Base-by-base conservation (phyloP, 2,113 vertebrate species). In the Zosterops pallidus region DNA sequence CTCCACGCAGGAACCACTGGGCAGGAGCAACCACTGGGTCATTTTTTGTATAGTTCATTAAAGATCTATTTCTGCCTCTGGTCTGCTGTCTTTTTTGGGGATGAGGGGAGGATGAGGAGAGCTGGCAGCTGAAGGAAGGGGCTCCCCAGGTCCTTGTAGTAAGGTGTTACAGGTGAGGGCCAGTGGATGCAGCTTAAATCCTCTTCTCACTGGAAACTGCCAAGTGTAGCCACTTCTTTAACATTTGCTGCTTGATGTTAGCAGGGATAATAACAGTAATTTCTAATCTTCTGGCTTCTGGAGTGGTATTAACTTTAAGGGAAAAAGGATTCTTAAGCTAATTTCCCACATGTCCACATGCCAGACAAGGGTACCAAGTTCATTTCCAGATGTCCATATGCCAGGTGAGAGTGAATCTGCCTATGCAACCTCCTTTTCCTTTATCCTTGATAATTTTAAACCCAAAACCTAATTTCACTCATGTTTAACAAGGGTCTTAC, bases 1-100 rank as follows among this genome's bases (percentile, higher is more conserved):
- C 20, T 5, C 31, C 0, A 0, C 2, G 13, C 63, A 69, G 56
- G 93, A 55, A 8, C 14, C 3, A 28, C 42, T 16, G 42, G 42
- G 14, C 67, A 69, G 52, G 63, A 68, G 77, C 91, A 53, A 7
- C 13, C 4, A 28, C 35, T 35, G 13, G 80, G 42, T n/a, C 20
- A 7, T 33, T 70, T 94, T 97, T 96, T 96, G 92, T 95, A 93
- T 55, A 67, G 88, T 31, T 88, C 82, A 97, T 97, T 97, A 97
- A 98, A 98, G 46, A 26, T 84, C 71, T 95, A 90, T 93, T 97
- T 97, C 95, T 97, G 96, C 70, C 76, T 88, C 82, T 18, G 39
- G 53, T 20, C 63, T 78, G 70, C 64, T 91, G 68, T 91, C 89
- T 71, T 91, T 83, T 41, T 13, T 69, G 74, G 69, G 72, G 46